Percentiles rank a stretch among this genome's conserved stretches.
Evolutionary conservation across 2,797 vertebrate genomes (phyloP).

Genomic region (Sparidentex hasta): DNA sequence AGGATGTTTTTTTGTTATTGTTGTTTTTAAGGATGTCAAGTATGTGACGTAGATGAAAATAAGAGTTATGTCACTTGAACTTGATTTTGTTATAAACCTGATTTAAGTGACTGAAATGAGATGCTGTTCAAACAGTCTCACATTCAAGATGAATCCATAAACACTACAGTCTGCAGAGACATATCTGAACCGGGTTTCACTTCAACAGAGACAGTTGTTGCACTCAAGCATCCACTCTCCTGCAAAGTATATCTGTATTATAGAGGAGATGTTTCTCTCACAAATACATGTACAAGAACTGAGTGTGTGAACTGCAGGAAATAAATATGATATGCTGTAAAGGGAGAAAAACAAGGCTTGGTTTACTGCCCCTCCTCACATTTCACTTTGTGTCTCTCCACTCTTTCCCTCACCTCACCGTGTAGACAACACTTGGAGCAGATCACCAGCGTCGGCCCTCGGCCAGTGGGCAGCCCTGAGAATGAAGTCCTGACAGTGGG

Average conservation of each 20-base stretch:
- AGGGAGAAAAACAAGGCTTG: not conserved
- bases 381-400: not conserved
- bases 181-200: conserved; percentile 12
- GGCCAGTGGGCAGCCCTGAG: conserved; percentile 93
- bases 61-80: not conserved
- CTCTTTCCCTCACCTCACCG: conserved; percentile 50
- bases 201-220: not conserved
- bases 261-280: not conserved
- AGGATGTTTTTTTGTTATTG: no score
- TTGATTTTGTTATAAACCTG: not conserved
- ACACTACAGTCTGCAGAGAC: not conserved
- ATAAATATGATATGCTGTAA: not conserved
- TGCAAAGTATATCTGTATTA: not conserved
- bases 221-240: not conserved
- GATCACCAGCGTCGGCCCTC: conserved; percentile 93
- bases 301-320: not conserved
- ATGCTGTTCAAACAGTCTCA: not conserved
- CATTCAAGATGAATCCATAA: not conserved
- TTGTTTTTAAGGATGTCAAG: no score
- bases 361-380: not conserved
- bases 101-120: not conserved
- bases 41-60: not conserved
- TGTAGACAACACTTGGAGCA: conserved; percentile 91
- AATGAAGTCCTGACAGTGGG: conserved; percentile 94
- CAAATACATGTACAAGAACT: not conserved